A percentile compares a stretch with the other conserved stretches of the same genome.
Evolutionary conservation across 2,113 vertebrate species (phyloP).

Genomic region (Gasterosteus aculeatus): DNA sequence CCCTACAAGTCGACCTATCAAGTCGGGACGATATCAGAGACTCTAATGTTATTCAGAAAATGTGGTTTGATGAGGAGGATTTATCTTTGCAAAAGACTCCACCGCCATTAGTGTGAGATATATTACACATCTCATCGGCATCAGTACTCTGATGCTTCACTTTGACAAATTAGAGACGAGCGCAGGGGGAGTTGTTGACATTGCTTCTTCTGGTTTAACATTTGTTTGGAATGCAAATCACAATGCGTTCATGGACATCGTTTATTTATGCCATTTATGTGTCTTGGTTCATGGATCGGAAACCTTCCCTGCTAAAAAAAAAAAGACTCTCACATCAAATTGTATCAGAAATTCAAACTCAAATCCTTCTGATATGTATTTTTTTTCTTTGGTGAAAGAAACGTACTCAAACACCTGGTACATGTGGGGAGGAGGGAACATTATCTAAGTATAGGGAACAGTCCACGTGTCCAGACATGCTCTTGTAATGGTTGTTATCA

Average conservation of each 20-base stretch:
- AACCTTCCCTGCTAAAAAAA: background rate
- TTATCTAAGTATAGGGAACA: background rate
- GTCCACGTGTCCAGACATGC: background rate
- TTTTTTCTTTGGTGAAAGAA: background rate
- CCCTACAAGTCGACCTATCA: background rate
- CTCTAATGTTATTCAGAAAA: conserved; percentile 3
- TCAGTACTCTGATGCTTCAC: conserved; percentile 40
- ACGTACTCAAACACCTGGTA: background rate
- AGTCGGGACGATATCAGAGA: background rate
- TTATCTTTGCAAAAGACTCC: conserved; percentile 45
- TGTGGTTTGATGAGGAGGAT: conserved; percentile 22
- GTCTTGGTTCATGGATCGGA: background rate
- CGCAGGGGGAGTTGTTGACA: conserved; percentile 38
- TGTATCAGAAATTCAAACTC: background rate
- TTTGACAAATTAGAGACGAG: conserved; percentile 53
- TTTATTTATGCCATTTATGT: conserved; percentile 29
- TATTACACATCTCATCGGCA: conserved; percentile 46
- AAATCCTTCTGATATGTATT: background rate
- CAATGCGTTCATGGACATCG: background rate
- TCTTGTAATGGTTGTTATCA: background rate
- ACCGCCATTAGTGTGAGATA: conserved; percentile 60
- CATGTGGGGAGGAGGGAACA: background rate
- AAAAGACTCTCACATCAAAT: background rate
- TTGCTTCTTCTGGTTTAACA: conserved; percentile 26
- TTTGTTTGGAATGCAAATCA: conserved; percentile 40